Base-by-base conservation (phyloP, 2,888 invertebrate genomes). In the Ferrisia virgata region DNA sequence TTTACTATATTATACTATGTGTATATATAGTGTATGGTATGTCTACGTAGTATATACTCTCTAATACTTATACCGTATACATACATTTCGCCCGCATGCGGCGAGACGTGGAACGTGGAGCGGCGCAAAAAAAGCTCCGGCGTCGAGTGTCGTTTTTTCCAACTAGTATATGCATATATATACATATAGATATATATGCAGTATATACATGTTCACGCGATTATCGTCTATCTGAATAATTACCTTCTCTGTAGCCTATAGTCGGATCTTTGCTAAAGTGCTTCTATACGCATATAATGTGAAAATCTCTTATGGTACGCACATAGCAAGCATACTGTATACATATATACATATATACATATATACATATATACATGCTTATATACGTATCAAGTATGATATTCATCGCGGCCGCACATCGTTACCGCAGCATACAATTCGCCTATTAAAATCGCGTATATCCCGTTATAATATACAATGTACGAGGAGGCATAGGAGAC, bases 141-240 rank as follows among this genome's bases (percentile, higher is more conserved):
- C 2, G 53, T 53, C 40, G 47, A 64, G 58, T 28, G 58, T 64
- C 58, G 58, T 64, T 64, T 64, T 64, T 64, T 64, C 58, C 58
- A 28, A 64, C 53, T 13, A n/a, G n/a, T n/a, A n/a, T n/a, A n/a
- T n/a, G n/a, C n/a, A n/a, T n/a, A n/a, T n/a, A n/a, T n/a, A n/a
- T n/a, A n/a, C n/a, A n/a, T n/a, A n/a, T n/a, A n/a, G n/a, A n/a
- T n/a, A n/a, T n/a, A n/a, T n/a, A n/a, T n/a, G n/a, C n/a, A n/a
- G n/a, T n/a, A n/a, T n/a, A 11, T 53, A 22, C 47, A 47, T 47
- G 47, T 64, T 64, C 58, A 28, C 58, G 58, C 58, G 58, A 64
- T 64, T 64, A 64, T 64, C 58, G 58, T 64, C 58, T 64, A 64
- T 64, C 58, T 64, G 28, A 64, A 64, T 64, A 64, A 64, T 64